Conservation (phyloP, 1,140 invertebrate species). For the Hormaphis cornu region DNA sequence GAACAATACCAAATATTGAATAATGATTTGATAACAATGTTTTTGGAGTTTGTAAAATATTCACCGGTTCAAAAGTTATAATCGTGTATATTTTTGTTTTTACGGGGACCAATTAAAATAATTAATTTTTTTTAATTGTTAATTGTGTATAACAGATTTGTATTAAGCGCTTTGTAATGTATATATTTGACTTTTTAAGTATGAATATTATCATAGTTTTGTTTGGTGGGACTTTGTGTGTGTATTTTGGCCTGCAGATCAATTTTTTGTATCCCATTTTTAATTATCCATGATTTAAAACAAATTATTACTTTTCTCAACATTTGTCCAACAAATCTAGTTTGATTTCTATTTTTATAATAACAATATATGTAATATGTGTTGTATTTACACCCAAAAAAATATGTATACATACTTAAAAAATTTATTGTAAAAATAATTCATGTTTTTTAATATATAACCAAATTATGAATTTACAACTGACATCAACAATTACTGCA, state of each 20-base stretch:
- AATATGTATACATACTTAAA: neutral
- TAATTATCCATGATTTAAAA: neutral
- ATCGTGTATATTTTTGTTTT: neutral
- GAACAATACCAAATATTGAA: too few species aligned
- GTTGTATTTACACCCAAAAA: neutral
- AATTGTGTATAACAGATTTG: neutral
- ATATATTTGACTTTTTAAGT: neutral
- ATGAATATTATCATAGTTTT: neutral
- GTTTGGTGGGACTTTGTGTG: neutral
- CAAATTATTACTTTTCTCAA: too few species aligned
- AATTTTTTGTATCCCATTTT: constrained; percentile 8
- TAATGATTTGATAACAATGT: too few species aligned
- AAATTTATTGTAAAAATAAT: constrained; percentile 1
- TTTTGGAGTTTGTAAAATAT: too few species aligned
- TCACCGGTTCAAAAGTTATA: neutral
- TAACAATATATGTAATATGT: too few species aligned
- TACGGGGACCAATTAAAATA: neutral
- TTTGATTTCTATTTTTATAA: too few species aligned
- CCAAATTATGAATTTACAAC: neutral
- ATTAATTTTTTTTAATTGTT: neutral
- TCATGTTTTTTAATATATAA: neutral
- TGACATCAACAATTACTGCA: neutral
- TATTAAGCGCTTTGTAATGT: neutral
- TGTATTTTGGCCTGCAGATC: neutral
- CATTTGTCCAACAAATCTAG: too few species aligned